Evolutionary conservation across 2,797 vertebrate genomes (phyloP), one percentile per base, ranked within the genome.

Genomic region (Oreochromis mossambicus): DNA sequence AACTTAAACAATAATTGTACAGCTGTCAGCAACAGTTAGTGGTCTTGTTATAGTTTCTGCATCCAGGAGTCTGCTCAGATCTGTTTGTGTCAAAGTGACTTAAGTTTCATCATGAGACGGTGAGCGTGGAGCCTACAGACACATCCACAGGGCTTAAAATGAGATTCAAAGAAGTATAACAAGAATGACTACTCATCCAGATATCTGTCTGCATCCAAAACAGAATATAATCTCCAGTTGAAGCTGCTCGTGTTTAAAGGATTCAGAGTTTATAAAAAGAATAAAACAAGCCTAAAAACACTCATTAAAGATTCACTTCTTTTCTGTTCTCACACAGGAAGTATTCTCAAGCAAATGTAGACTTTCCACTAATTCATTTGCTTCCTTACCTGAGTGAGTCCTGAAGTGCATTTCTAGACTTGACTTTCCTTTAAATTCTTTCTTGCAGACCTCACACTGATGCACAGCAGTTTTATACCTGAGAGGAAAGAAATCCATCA

Each of bases 401-500:
- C 99, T 97, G 95, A 99, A 99, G 96, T 99, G 99, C 96, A 99
- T 99, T 96, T 99, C 98, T 85, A 99, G 95, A 94, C 98, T 99
- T 91, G 99, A 99, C 94, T 99, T 99, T 82, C 98, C 99, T 95
- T 98, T 98, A 92, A 99, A 99, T 94, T 99, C 98, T 94, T 99
- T 99, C 96, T 99, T 99, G 95, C 98, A 99, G 86, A 99, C 98
- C 88, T 99, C 98, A 95, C 99, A 99, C 81, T 98, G 98, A 94
- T 99, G 98, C 94, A 99, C 97, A 3, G 98, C 97, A 51, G 98
- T 97, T 96, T 99, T 99, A 32, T 99, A 99, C 93, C 98, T 99
- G 92, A 41, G 19, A 83, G 92, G 92, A 91, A 56, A 10, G 34
- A 36, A 34, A 14, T 0, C 24, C 1, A 1, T 32, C 26, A 75